A percentile compares a stretch with the other conserved stretches of the same genome.
Conservation (phyloP, 2,797 vertebrate species). For the Platyrinchus mystaceus region DNA sequence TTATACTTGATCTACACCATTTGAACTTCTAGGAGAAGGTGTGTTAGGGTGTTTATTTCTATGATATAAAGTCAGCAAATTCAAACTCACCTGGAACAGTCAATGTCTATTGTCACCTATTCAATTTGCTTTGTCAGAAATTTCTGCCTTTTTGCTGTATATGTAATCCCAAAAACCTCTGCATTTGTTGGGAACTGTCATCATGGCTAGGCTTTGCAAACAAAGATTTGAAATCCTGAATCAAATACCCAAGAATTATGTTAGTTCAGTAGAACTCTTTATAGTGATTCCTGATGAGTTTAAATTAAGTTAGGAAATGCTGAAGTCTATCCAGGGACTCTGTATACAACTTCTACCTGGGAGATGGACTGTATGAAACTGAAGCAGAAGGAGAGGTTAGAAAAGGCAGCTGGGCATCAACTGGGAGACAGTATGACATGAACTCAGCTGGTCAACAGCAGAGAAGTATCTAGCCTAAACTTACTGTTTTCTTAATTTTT, state of each 20-base stretch:
- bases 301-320: constrained; percentile 1
- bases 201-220: no score
- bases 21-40: not conserved
- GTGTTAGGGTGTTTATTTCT: not conserved
- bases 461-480: not conserved
- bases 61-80: not conserved
- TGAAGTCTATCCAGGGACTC: constrained; percentile 5
- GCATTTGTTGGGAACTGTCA: not conserved
- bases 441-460: not conserved
- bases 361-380: not conserved
- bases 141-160: not conserved
- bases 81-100: not conserved
- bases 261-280: not conserved
- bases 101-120: not conserved
- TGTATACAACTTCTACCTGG: not conserved
- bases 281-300: not conserved
- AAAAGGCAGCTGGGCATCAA: not conserved
- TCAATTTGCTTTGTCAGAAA: not conserved
- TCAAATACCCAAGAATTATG: not conserved
- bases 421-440: not conserved
- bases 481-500: not conserved
- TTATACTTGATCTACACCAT: not conserved
- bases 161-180: not conserved
- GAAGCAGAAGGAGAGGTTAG: not conserved
- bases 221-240: no score